These are phyloP conservation scores for Epinephelus cyanopodus DNA, from an alignment of 2,113 vertebrate genomes.

Conservation along the genomic window DNA sequence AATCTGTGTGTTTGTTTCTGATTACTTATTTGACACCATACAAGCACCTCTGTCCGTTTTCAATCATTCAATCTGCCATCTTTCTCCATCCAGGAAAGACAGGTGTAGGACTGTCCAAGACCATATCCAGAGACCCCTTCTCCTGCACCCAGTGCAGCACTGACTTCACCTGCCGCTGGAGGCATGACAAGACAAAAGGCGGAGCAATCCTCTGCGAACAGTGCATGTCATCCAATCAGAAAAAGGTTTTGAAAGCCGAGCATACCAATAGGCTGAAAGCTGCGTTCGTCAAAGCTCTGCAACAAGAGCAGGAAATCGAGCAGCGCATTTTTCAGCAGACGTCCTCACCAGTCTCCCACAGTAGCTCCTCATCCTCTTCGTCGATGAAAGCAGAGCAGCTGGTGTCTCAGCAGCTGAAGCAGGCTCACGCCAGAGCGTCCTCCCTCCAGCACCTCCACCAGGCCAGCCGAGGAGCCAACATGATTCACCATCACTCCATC, in stretches of 20 bases:
- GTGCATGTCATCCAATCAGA: constrained; percentile 97
- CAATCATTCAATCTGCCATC: background rate
- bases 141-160: constrained; percentile 95
- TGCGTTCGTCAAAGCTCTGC: constrained; percentile 96
- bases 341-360: constrained; percentile 80
- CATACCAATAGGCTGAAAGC: constrained; percentile 96
- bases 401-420: constrained; percentile 84
- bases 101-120: constrained; percentile 67
- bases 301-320: constrained; percentile 98
- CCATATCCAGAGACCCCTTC: constrained; percentile 87
- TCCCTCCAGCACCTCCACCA: constrained; percentile 80
- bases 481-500: constrained; percentile 88
- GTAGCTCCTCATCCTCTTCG: constrained; percentile 78
- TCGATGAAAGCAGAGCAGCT: constrained; percentile 79
- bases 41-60: background rate
- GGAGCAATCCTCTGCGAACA: constrained; percentile 93
- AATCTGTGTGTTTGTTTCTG: background rate
- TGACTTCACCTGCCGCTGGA: constrained; percentile 98
- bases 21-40: background rate
- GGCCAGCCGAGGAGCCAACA: constrained; percentile 83
- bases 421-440: constrained; percentile 77
- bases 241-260: constrained; percentile 94
- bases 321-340: constrained; percentile 93
- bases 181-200: constrained; percentile 92
- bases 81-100: constrained; percentile 70